Base-by-base conservation (phyloP, 2,797 vertebrate species). In the Bucorvus abyssinicus region DNA sequence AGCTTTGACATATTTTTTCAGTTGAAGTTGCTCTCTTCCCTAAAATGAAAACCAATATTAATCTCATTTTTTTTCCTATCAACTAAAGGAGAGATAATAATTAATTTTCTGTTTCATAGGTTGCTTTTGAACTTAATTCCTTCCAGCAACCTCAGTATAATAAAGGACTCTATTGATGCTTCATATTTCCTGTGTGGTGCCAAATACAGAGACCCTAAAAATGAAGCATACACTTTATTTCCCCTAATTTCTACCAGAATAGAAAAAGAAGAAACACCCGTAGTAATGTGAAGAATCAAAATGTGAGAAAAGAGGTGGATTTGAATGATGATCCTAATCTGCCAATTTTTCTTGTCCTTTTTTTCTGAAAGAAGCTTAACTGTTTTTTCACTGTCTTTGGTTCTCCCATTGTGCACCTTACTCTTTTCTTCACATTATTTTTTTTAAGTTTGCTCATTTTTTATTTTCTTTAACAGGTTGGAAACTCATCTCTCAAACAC, bases 321-420 rank as follows among this genome's bases (percentile, higher is more conserved):
- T 93, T 93, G 18, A 94, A 88, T 82, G 93, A 82, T 82, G 68
- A 83, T 85, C 32, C 36, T n/a, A 83, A 89, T 79, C 34, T 89
- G 79, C 73, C 42, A 64, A 34, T 65, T 22, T 29, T 89, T 74
- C 52, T 82, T 83, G 7, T 78, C 83, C 74, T 91, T 84, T 74
- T 77, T 36, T 82, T 87, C n/a, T 89, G 68, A 94, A 94, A 83
- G 79, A 80, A 93, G 38, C 56, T 75, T 76, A 93, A 85, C 50
- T 60, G 64, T 3, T 63, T 84, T 68, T 55, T 21, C 56, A 69
- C 38, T 6, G 2, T 90, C 89, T 80, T 88, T 77, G 9, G 22
- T 86, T 95, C 29, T 86, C 38, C 73, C 0, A 0, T 73, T 83
- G 55, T 90, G 23, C 50, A 88, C 96, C 78, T 93, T 87, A 56